These are phyloP conservation scores for Lepidurus packardi DNA, from an alignment of 1,140 invertebrate species.

Conservation along the genomic window DNA sequence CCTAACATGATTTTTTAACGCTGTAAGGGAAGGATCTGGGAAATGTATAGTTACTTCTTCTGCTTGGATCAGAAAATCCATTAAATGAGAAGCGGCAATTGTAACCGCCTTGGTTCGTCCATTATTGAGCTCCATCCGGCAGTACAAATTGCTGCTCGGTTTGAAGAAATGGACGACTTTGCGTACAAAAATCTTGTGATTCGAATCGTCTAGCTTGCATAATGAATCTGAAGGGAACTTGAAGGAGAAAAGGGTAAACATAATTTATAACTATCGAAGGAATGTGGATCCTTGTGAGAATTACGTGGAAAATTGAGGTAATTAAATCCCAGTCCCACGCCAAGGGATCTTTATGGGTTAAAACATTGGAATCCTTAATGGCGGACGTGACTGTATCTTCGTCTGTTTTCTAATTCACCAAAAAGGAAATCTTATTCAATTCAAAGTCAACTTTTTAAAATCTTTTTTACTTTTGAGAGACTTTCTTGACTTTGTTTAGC, in stretches of 20 bases:
- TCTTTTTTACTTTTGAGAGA: not conserved
- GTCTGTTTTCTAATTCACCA: conserved; percentile 37
- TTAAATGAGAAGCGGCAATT: conserved; percentile 64
- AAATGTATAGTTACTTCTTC: conserved; percentile 47
- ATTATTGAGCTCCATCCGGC: conserved; percentile 60
- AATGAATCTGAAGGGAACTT: conserved; percentile 36
- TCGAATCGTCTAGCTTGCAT: conserved; percentile 63
- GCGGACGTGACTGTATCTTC: conserved; percentile 42
- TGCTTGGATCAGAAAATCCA: conserved; percentile 63
- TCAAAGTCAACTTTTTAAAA: not conserved
- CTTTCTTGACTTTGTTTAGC: not conserved
- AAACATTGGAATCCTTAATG: conserved; percentile 66
- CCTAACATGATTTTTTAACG: conserved; percentile 40
- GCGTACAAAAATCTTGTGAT: conserved; percentile 69
- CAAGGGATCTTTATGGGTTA: conserved; percentile 62
- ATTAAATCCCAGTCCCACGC: conserved; percentile 82
- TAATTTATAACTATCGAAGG: not conserved
- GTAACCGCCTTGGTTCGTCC: conserved; percentile 57
- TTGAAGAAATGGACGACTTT: conserved; percentile 78
- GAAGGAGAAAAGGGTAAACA: not conserved
- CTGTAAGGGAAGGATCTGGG: conserved; percentile 42
- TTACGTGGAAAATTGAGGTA: conserved; percentile 66
- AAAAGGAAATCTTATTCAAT: not conserved
- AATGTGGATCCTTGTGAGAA: not conserved
- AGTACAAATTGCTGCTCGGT: conserved; percentile 75